phyloP scores from a whole-genome alignment of 2,113 vertebrate species.

The Girardinichthys multiradiatus region DNA sequence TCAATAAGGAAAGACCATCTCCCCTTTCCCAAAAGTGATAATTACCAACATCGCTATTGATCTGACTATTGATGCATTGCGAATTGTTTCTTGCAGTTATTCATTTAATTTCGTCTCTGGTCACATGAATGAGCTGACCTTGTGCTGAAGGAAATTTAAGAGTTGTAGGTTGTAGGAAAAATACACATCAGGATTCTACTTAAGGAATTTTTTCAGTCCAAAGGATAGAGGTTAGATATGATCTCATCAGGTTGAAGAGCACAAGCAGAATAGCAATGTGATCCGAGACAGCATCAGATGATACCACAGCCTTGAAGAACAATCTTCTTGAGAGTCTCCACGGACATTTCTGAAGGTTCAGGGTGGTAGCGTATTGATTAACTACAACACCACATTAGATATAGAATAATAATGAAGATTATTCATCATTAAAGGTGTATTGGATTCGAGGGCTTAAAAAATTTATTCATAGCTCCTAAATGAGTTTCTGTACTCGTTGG shows the following conservation, averaged over 20 bases:
- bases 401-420: constrained; percentile 75
- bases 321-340: constrained; percentile 55
- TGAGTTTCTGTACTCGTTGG: constrained; percentile 59
- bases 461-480: constrained; percentile 68
- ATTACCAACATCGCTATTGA: constrained; percentile 84
- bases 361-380: constrained; percentile 67
- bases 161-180: constrained; percentile 45
- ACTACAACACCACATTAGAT: constrained; percentile 59
- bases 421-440: constrained; percentile 76
- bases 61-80: constrained; percentile 79
- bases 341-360: constrained; percentile 52
- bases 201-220: constrained; percentile 37
- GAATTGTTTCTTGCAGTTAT: constrained; percentile 82
- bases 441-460: constrained; percentile 72
- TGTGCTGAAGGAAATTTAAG: constrained; percentile 62
- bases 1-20: constrained; percentile 79
- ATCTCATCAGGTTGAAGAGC: constrained; percentile 45
- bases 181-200: constrained; percentile 62
- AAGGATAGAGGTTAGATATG: constrained; percentile 23
- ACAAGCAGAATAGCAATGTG: constrained; percentile 61
- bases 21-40: constrained; percentile 82
- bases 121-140: constrained; percentile 76
- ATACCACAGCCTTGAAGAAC: constrained; percentile 68
- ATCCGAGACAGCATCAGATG: constrained; percentile 30
- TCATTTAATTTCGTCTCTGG: constrained; percentile 75